phyloP scores from a whole-genome alignment of 2,888 invertebrate genomes.

The Agrilus cyanescens region DNA sequence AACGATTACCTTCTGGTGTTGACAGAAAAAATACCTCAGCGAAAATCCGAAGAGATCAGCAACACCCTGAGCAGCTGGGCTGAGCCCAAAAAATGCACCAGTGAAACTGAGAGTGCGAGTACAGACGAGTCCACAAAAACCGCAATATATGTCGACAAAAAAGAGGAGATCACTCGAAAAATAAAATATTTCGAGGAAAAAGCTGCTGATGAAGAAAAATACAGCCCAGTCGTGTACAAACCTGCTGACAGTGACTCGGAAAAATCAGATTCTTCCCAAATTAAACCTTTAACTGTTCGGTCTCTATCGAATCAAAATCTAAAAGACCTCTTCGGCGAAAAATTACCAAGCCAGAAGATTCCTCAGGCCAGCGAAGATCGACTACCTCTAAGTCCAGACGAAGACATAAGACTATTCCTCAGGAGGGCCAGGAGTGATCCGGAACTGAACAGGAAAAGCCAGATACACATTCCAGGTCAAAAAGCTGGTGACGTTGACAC shows the following conservation, averaged over 20 bases:
- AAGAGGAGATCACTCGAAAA: constrained; percentile 57
- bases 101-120: constrained; percentile 60
- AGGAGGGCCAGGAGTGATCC: constrained; percentile 65
- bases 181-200: constrained; percentile 72
- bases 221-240: constrained; percentile 32
- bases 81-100: constrained; percentile 39
- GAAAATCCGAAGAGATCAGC: constrained; percentile 28
- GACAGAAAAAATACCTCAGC: constrained; percentile 26
- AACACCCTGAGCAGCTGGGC: constrained; percentile 37
- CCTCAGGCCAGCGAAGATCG: not conserved
- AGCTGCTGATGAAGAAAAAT: constrained; percentile 40
- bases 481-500: constrained; percentile 44
- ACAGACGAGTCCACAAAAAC: constrained; percentile 62
- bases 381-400: not conserved
- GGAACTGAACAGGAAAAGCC: constrained; percentile 51
- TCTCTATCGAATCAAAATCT: constrained; percentile 64
- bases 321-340: constrained; percentile 72
- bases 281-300: constrained; percentile 26
- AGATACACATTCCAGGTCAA: constrained; percentile 36
- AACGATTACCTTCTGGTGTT: constrained; percentile 37
- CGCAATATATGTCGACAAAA: constrained; percentile 48
- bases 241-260: constrained; percentile 29
- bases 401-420: constrained; percentile 6
- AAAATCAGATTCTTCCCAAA: constrained; percentile 22
- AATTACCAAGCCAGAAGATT: constrained; percentile 6